Conservation (phyloP, 2,797 vertebrate genomes). For the Cyclura pinguis region DNA sequence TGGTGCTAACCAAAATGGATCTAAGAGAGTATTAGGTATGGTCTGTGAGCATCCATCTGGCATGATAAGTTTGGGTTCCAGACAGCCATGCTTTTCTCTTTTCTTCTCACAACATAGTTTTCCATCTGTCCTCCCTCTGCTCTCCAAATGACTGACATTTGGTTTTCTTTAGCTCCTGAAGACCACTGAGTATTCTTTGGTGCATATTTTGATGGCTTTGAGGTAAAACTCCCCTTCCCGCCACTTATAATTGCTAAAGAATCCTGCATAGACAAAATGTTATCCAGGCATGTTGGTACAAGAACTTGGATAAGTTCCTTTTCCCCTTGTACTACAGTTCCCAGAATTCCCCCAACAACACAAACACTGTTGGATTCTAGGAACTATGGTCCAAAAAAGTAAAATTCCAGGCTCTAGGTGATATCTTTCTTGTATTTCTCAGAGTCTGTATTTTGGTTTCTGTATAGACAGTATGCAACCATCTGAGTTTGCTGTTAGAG, state of each 20-base stretch:
- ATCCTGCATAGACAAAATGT: not conserved
- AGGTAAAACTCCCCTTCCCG: no score
- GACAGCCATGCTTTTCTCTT: no score
- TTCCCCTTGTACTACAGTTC: not conserved
- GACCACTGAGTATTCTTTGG: not conserved
- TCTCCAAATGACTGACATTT: no score
- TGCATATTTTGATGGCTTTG: not conserved
- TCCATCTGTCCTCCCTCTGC: no score
- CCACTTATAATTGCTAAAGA: no score
- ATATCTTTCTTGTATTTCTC: not conserved
- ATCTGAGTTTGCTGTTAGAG: not conserved
- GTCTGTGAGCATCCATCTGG: no score
- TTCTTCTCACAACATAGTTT: no score
- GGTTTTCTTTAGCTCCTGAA: no score
- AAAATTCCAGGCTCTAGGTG: not conserved
- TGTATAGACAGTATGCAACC: not conserved
- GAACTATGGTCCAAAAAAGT: not conserved
- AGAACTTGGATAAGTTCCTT: no score
- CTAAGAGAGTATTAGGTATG: no score
- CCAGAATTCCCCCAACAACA: not conserved
- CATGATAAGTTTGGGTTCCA: no score
- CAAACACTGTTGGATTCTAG: not conserved
- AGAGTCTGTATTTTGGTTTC: not conserved
- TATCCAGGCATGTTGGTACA: not conserved
- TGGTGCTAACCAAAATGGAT: no score